phyloP scores from a whole-genome alignment of 2,113 vertebrate genomes.

The Neotoma lepida region DNA sequence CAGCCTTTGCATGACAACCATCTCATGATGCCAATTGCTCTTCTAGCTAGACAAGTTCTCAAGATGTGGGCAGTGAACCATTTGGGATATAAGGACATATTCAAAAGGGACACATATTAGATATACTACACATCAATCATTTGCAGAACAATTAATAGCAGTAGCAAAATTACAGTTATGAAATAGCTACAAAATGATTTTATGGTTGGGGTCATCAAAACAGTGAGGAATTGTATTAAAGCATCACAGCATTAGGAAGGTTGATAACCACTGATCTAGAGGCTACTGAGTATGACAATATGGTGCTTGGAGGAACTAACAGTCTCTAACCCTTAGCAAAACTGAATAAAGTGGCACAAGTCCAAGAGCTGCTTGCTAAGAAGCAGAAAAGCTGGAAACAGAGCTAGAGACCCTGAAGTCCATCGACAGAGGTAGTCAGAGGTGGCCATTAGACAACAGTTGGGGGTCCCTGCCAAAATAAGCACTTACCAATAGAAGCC shows the following conservation, averaged over 20 bases:
- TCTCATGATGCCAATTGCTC: too few species aligned
- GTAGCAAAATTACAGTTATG: too few species aligned
- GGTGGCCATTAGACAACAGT: fast-evolving
- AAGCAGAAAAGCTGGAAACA: background rate
- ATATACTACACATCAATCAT: too few species aligned
- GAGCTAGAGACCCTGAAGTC: background rate
- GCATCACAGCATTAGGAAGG: too few species aligned
- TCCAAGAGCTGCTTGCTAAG: background rate
- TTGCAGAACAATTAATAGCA: too few species aligned
- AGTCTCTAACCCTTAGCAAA: background rate
- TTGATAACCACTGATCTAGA: background rate
- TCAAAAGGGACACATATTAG: too few species aligned
- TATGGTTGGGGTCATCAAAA: too few species aligned
- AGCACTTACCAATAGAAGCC: slow-evolving; percentile 97
- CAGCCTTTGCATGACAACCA: background rate
- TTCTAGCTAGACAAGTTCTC: background rate
- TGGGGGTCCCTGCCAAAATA: background rate
- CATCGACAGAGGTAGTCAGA: background rate
- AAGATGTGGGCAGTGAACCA: background rate
- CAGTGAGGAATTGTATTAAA: too few species aligned
- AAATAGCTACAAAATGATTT: too few species aligned
- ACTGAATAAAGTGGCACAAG: background rate
- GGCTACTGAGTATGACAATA: background rate
- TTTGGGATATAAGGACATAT: background rate
- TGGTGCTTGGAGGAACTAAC: background rate